Base-by-base conservation (phyloP, 2,888 invertebrate genomes). In the Neelides folsomi region DNA sequence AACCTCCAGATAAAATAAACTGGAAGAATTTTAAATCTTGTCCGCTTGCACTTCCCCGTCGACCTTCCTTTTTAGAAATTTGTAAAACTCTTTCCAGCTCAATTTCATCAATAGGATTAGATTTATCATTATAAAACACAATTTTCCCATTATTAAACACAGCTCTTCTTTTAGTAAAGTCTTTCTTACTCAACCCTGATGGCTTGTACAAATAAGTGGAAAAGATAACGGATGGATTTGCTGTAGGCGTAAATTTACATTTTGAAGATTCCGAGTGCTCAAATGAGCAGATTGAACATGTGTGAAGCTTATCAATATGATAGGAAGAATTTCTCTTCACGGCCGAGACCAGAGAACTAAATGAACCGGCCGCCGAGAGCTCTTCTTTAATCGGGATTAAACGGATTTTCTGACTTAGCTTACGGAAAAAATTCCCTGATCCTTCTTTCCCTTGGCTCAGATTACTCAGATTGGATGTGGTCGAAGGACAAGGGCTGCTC, bases 81-180 rank as follows among this genome's bases (percentile, higher is more conserved):
- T 58, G 54, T 16, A 78, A 72, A 49, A 82, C 74, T 59, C 75
- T 76, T 48, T 83, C 80, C 58, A 86, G 71, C 5, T 78, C 73
- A 66, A 86, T 79, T 18, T 77, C 73, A 70, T 87, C 86, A 67
- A 83, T 83, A 18, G 80, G 76, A 70, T 80, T 79, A 49, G 78
- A 79, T 60, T 81, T 80, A 66, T 87, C 86, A 5, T 79, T 72
- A 65, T 81, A 84, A 66, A 85, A 83, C 59, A 79, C 76, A 27
- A 88, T 72, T 66, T 81, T 81, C 42, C 81, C 78, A 59, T 83
- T 82, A 4, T 80, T 77, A 19, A 87, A 69, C 39, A 82, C 77
- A 66, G 82, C 83, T 71, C 80, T 81, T 40, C 83, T 75, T n/a
- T 76, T 76, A 57, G 82, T 81, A 66, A 83, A 78, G 67, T 86